Conservation (phyloP, 2,888 invertebrate species). For the Lissocephala sabroskyi region DNA sequence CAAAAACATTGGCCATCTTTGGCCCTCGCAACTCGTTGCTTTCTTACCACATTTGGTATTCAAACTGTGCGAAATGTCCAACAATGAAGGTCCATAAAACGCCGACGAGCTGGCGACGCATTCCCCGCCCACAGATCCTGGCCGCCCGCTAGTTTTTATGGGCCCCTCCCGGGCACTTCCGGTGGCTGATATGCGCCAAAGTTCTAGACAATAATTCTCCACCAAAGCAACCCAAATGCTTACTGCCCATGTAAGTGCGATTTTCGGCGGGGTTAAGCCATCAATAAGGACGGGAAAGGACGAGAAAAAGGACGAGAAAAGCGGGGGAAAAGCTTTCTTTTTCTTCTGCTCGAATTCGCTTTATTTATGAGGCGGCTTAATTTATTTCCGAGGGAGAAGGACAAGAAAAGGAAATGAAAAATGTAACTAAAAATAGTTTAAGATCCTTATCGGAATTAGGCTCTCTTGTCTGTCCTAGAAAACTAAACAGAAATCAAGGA, state of each 20-base stretch:
- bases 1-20: slow-evolving; percentile 22
- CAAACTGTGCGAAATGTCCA: slow-evolving; percentile 51
- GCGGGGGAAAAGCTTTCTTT: too few species aligned
- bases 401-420: background rate
- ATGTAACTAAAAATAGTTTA: slow-evolving; percentile 23
- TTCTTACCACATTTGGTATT: slow-evolving; percentile 24
- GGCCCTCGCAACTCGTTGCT: background rate
- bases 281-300: too few species aligned
- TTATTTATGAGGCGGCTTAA: slow-evolving; percentile 62
- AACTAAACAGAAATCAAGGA: too few species aligned
- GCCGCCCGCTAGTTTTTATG: slow-evolving; percentile 56
- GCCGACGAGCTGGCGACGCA: slow-evolving; percentile 44
- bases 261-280: too few species aligned
- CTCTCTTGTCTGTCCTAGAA: too few species aligned
- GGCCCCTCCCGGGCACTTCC: slow-evolving; percentile 50
- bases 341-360: slow-evolving; percentile 25
- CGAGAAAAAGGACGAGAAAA: too few species aligned
- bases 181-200: slow-evolving; percentile 56
- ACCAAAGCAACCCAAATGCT: too few species aligned
- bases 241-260: too few species aligned
- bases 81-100: slow-evolving; percentile 56
- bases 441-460: too few species aligned
- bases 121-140: slow-evolving; percentile 5
- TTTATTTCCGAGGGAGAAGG: slow-evolving; percentile 47
- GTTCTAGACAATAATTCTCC: slow-evolving; percentile 63